Base-by-base conservation (phyloP, 2,113 vertebrate genomes). In the Eptesicus fuscus region DNA sequence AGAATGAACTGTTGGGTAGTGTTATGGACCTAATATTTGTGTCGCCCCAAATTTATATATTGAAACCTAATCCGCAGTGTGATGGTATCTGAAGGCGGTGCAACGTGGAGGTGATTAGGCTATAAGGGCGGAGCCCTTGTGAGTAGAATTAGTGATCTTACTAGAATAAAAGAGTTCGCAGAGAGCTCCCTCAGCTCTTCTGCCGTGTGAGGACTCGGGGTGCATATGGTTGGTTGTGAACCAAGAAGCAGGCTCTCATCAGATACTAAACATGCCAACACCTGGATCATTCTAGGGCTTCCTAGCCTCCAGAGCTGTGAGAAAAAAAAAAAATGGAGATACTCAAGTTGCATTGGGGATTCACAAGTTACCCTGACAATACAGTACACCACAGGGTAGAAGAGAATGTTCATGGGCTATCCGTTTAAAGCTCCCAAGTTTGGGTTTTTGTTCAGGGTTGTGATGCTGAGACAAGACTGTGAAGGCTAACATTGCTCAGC, bases 321-420 rank as follows among this genome's bases (percentile, higher is more conserved):
- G 49, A 40, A 7, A 7, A 23, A 47, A 44, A 37, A 49, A 44
- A 14, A 35, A 44, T 74, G 73, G 28, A 76, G 42, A 32, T 17
- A 11, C 0, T n/a, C 7, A 14, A 17, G 7, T 51, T 32, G 4
- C 12, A 30, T 2, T n/a, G 0, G 2, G 32, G 9, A 40, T 9
- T n/a, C 0, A 8, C 3, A 14, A 5, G 13, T 11, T 23, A 4
- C 7, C 4, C 25, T 5, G 22, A 25, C 10, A 35, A 2, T 47
- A 10, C 8, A 35, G 2, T 28, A 12, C 4, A 13, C 14, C 14
- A 9, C 6, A n/a, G 20, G 59, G 17, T 7, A 74, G 23, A 83
- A n/a, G 51, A 53, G 0, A 4, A 10, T 23, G 25, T 18, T 49
- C 30, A 40, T 9, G 6, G 4, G 47, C 20, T 9, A 28, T 18